Conservation (phyloP, 30 jellyfish, hydroid and myxozoan species). For the Pelagia noctiluca region DNA sequence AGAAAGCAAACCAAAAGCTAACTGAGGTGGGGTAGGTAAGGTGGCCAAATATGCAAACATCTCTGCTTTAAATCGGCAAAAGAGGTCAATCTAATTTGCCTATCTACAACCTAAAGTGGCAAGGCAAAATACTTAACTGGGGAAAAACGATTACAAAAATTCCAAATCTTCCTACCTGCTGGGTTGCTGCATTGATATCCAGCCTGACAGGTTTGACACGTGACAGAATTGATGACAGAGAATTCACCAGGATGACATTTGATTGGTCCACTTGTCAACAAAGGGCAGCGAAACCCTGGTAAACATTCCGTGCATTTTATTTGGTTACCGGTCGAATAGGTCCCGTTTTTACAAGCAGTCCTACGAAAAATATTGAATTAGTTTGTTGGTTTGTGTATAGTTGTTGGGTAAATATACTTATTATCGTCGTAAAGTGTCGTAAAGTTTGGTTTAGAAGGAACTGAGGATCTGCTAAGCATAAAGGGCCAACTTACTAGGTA, state of each 20-base stretch:
- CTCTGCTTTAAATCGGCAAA: neutral
- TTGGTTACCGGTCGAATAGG: slow-evolving; percentile 89
- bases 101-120: too few species aligned
- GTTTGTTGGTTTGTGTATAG: too few species aligned
- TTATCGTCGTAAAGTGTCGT: too few species aligned
- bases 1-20: too few species aligned
- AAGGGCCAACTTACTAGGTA: too few species aligned
- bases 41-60: neutral
- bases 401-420: too few species aligned
- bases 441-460: too few species aligned
- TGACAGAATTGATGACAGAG: slow-evolving; percentile 78
- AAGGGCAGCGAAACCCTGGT: slow-evolving; percentile 85
- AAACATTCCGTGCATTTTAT: slow-evolving; percentile 80
- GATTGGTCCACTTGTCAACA: slow-evolving; percentile 82
- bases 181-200: slow-evolving; percentile 95
- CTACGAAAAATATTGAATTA: slow-evolving; percentile 47
- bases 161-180: slow-evolving; percentile 67
- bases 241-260: slow-evolving; percentile 83
- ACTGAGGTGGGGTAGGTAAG: too few species aligned
- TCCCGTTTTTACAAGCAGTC: slow-evolving; percentile 84
- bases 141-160: too few species aligned
- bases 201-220: slow-evolving; percentile 89
- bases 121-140: too few species aligned
- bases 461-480: too few species aligned
- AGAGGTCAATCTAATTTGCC: neutral